Conservation (phyloP, 2,797 vertebrate species). For the Trichosurus vulpecula region DNA sequence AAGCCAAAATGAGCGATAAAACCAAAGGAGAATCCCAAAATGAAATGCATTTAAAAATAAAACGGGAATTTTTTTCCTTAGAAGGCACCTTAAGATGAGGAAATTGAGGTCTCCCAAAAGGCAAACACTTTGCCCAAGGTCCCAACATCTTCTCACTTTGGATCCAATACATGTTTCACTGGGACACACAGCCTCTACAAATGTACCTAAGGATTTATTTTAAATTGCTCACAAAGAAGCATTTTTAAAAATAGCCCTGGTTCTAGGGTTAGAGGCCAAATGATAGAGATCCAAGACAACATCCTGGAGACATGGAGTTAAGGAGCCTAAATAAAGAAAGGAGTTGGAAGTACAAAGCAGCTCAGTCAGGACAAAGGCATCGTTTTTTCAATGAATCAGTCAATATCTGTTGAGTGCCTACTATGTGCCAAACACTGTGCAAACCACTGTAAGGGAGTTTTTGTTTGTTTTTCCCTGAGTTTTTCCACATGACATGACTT, state of each 20-base stretch:
- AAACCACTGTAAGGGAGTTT: neutral
- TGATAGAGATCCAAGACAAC: neutral
- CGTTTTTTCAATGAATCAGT: neutral
- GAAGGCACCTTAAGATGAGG: neutral
- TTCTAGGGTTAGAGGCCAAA: neutral
- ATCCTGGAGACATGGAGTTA: neutral
- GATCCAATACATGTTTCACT: neutral
- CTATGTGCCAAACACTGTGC: neutral
- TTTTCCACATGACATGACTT: conserved; percentile 39
- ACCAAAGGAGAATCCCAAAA: neutral
- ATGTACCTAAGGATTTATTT: neutral
- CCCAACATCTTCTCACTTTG: neutral
- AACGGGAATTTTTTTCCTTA: neutral
- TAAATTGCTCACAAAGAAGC: neutral
- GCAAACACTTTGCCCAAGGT: neutral
- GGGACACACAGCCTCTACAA: neutral
- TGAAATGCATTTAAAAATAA: neutral
- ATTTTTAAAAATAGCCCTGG: neutral
- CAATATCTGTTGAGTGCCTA: neutral
- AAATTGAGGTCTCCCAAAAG: neutral
- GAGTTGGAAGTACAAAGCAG: neutral
- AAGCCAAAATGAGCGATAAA: neutral
- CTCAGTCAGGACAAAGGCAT: neutral
- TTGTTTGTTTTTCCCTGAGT: neutral
- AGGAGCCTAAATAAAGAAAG: neutral